Base-by-base conservation (phyloP, 2,888 invertebrate genomes). In the Ceramica pisi region DNA sequence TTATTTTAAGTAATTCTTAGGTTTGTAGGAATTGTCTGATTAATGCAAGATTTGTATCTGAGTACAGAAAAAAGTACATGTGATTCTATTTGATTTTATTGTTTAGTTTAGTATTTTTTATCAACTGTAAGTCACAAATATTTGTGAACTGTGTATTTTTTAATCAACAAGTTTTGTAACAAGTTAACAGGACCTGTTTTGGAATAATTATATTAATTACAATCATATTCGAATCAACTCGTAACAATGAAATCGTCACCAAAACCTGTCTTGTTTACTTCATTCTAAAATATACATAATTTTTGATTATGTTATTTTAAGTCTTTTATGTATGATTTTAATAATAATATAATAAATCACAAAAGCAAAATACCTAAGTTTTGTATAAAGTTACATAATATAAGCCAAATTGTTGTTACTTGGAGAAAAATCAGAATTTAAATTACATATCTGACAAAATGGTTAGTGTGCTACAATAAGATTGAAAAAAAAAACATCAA, bases 381-480 rank as follows among this genome's bases (percentile, higher is more conserved):
- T 90, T 90, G 85, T 85, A 90, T 90, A 91, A 90, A 91, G 90
- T 92, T 92, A 92, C 90, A 90, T 92, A 91, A 89, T 92, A 83
- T 92, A 94, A 94, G 94, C 93, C 94, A 95, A 95, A 95, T 94
- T 93, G 91, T 95, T 94, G 91, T 95, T 94, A 95, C 94, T 92
- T 92, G 94, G 95, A 94, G 93, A 94, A 95, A 93, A 95, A 94
- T 94, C 95, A 92, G 95, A 96, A 96, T 96, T 96, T 96, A 96
- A 94, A 95, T 94, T 90, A 96, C 96, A 96, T 96, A 96, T 96
- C 96, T 95, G 94, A 95, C 94, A 95, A 95, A 94, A 95, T 95
- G 96, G 96, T 96, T 96, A 96, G 96, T 96, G 96, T 95, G 94
- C 94, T 96, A 96, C 95, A 93, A 93, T 95, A 95, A 95, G 95